Evolutionary conservation across 2,113 vertebrate species (phyloP).

Genomic region (Tamias sibiricus): DNA sequence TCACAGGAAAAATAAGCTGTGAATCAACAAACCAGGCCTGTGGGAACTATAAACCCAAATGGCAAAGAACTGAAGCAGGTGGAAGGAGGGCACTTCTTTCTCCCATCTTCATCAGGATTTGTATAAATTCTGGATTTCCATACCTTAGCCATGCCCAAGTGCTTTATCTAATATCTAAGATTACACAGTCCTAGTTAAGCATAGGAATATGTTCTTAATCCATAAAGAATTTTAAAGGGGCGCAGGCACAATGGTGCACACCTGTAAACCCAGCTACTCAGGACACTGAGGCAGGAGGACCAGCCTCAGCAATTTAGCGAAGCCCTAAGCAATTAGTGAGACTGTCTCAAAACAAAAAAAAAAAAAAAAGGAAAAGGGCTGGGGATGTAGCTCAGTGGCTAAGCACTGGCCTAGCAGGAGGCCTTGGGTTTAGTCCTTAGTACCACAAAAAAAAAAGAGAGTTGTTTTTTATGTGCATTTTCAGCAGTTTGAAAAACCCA

Average conservation of each 20-base stretch:
- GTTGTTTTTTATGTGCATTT: constrained; percentile 43
- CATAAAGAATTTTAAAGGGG: background rate
- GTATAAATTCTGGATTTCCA: background rate
- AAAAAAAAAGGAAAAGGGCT: background rate
- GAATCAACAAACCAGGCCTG: background rate
- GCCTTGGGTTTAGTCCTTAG: background rate
- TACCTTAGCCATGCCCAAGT: background rate
- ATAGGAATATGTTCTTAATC: background rate
- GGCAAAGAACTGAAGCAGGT: background rate
- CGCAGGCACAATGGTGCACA: background rate
- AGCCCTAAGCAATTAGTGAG: no score
- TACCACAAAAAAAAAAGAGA: background rate
- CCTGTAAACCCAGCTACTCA: background rate
- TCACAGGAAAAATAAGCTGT: background rate
- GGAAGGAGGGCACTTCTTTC: background rate
- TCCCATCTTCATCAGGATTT: background rate
- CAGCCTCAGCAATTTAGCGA: background rate
- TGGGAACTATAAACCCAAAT: background rate
- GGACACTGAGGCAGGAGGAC: background rate
- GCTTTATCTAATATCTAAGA: background rate
- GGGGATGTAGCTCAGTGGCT: background rate
- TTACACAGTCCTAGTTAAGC: background rate
- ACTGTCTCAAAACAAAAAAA: background rate
- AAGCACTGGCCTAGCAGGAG: background rate
- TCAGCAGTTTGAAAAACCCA: constrained; percentile 25